These are phyloP conservation scores for Heliangelus exortis DNA, from an alignment of 2,797 vertebrate species.

Conservation along the genomic window DNA sequence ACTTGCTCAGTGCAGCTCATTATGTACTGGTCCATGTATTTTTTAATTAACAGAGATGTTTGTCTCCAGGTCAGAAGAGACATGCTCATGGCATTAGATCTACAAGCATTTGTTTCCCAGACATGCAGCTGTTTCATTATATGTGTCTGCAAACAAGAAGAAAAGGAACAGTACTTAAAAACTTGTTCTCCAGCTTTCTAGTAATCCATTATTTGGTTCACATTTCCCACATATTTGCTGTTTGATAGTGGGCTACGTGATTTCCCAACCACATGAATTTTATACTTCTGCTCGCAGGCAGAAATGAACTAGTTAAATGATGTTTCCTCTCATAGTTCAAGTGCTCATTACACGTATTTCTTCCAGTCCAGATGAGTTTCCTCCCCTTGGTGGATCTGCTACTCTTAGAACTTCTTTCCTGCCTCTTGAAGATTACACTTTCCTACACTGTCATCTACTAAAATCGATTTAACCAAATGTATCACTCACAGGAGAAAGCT, in stretches of 20 bases:
- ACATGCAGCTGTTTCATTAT: neutral
- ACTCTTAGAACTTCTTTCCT: neutral
- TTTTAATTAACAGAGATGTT: neutral
- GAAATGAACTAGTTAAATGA: neutral
- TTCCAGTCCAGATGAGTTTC: neutral
- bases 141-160: neutral
- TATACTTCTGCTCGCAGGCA: neutral
- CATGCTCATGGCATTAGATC: neutral
- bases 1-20: neutral
- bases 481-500: neutral
- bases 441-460: neutral
- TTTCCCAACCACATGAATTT: neutral
- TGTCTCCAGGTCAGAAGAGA: neutral
- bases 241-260: neutral
- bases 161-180: neutral
- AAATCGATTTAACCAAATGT: neutral
- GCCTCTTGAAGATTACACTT: neutral
- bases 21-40: neutral
- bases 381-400: neutral
- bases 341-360: neutral
- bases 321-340: neutral
- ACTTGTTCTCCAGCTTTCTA: neutral
- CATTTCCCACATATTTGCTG: neutral
- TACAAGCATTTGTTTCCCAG: neutral
- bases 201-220: neutral